A percentile compares a stretch with the other conserved stretches of the same genome.
Conservation (phyloP, 30 jellyfish, hydroid and myxozoan genomes). For the Turritopsis rubra region DNA sequence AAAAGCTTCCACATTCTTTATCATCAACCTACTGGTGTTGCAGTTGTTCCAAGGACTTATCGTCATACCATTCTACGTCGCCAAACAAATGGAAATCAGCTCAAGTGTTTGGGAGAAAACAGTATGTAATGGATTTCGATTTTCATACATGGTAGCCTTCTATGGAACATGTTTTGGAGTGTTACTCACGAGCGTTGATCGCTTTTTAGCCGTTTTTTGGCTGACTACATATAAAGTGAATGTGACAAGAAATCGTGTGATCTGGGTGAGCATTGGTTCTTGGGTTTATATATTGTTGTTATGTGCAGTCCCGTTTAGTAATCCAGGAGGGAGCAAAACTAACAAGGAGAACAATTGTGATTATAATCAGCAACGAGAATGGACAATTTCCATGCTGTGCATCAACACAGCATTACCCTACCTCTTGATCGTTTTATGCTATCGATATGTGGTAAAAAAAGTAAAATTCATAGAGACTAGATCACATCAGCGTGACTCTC, state of each 20-base stretch:
- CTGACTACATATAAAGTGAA: not conserved
- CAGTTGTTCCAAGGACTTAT: conserved; percentile 17
- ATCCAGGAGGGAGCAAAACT: not conserved
- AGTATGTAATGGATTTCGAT: conserved; percentile 21
- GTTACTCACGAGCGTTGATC: conserved; percentile 9
- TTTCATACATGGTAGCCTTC: conserved; percentile 22
- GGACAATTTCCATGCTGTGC: conserved; percentile 19
- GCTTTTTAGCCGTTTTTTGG: conserved; percentile 1
- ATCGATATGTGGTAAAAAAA: not conserved
- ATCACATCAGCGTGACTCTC: conserved; percentile 11
- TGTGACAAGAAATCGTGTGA: not conserved
- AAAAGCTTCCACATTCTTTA: conserved; percentile 7
- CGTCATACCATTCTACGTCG: conserved; percentile 17
- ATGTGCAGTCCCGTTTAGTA: conserved; percentile 7
- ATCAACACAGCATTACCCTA: conserved; percentile 12
- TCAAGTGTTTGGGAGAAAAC: not conserved
- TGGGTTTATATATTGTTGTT: conserved; percentile 7
- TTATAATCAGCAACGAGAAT: not conserved
- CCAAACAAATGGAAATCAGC: not conserved
- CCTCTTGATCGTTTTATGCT: not conserved
- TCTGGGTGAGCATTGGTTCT: not conserved
- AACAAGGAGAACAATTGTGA: not conserved
- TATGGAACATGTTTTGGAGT: conserved; percentile 7
- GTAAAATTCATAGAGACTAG: conserved; percentile 2
- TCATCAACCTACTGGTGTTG: not conserved